Evolutionary conservation across 2,797 vertebrate species (phyloP).

Genomic region (Apodemus agrarius): DNA sequence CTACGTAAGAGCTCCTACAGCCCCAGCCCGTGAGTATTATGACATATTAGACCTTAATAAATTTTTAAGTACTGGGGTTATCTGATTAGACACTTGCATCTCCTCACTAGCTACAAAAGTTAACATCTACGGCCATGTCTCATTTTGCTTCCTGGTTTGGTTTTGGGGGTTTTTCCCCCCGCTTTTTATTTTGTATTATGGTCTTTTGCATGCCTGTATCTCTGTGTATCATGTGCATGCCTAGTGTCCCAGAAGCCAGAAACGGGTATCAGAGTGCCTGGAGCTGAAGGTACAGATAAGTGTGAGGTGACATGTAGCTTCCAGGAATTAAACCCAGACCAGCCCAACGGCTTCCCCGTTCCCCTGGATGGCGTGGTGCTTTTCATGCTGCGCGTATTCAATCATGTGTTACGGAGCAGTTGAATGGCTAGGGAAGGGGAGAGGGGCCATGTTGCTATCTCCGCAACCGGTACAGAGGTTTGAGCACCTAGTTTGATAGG

Average conservation of each 20-base stretch:
- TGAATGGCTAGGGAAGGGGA: not conserved
- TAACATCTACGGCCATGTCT: not conserved
- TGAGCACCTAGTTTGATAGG: not conserved
- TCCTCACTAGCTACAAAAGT: not conserved
- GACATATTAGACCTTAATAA: conserved; percentile 20
- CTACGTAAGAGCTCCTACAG: too few species aligned
- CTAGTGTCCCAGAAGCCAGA: not conserved
- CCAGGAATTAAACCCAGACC: not conserved
- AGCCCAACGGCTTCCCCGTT: not conserved
- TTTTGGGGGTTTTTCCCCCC: not conserved
- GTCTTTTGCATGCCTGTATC: not conserved
- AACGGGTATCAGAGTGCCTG: not conserved
- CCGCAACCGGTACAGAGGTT: not conserved
- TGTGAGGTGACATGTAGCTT: not conserved
- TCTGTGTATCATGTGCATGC: not conserved
- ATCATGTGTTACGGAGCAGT: not conserved
- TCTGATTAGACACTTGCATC: not conserved
- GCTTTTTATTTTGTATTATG: not conserved
- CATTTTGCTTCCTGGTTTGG: not conserved
- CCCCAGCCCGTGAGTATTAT: not conserved
- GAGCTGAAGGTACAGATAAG: not conserved
- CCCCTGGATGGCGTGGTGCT: not conserved
- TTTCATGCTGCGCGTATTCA: not conserved
- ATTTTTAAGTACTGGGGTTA: not conserved
- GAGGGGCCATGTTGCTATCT: not conserved